Percentiles rank a stretch among this genome's conserved stretches.
Evolutionary conservation across 2,888 invertebrate species (phyloP).

Genomic region (Uropetala carovei): DNA sequence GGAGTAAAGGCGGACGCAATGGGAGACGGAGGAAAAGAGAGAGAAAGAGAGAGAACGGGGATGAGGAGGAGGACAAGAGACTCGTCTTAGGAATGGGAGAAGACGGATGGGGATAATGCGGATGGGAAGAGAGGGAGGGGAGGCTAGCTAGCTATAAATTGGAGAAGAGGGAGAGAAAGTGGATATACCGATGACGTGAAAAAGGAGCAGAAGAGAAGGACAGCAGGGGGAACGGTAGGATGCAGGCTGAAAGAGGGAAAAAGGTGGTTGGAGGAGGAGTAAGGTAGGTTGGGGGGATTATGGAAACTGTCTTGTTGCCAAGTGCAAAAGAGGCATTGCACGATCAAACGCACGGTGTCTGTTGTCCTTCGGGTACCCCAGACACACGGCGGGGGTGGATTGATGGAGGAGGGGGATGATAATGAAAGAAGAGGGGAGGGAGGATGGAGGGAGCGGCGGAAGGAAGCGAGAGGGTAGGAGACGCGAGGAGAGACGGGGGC

Average conservation of each 20-base stretch:
- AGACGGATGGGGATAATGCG: constrained; percentile 19
- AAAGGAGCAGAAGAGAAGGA: neutral
- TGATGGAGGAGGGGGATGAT: constrained; percentile 53
- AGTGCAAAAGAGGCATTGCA: constrained; percentile 33
- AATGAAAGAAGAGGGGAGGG: constrained; percentile 42
- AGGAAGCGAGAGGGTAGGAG: constrained; percentile 46
- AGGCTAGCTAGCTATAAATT: neutral
- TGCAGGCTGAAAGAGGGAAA: neutral
- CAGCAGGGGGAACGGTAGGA: neutral
- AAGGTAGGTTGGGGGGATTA: constrained; percentile 35
- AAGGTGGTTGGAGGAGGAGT: neutral
- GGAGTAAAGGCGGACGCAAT: constrained; percentile 9
- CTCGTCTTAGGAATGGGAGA: constrained; percentile 38
- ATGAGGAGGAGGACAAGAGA: neutral
- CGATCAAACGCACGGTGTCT: constrained; percentile 47
- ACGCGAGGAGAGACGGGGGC: neutral
- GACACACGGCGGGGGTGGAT: constrained; percentile 10
- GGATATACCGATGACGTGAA: neutral
- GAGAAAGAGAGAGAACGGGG: neutral
- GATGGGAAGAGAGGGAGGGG: neutral
- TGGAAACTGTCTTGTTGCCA: constrained; percentile 43
- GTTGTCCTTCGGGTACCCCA: constrained; percentile 59
- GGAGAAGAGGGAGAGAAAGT: neutral
- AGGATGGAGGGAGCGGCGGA: constrained; percentile 18
- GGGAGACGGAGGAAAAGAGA: neutral